A percentile compares a stretch with the other conserved stretches of the same genome.
Evolutionary conservation across 2,888 invertebrate genomes (phyloP).

Genomic region (Standfussiana lucernea): DNA sequence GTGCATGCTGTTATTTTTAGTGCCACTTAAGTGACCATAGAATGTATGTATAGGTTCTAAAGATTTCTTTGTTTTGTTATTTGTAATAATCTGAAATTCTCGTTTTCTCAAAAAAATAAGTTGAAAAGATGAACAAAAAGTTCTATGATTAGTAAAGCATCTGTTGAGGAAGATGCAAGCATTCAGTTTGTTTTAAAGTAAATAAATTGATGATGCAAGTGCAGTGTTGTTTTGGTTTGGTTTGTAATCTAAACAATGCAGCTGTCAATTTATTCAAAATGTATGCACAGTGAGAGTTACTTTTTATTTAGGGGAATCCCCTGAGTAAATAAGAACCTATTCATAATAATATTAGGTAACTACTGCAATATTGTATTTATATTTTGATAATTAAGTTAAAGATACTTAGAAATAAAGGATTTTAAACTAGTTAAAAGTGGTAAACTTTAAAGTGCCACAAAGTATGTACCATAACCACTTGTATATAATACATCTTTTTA

Average conservation of each 20-base stretch:
- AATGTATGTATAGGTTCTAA: conserved; percentile 8
- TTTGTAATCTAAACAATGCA: conserved; percentile 12
- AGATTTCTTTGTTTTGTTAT: conserved; percentile 46
- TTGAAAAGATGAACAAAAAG: background rate
- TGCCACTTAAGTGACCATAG: background rate
- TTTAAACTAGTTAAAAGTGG: background rate
- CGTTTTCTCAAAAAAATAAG: background rate
- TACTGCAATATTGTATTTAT: background rate
- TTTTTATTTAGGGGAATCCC: conserved; percentile 30
- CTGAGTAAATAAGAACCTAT: background rate
- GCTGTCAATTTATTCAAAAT: conserved; percentile 6
- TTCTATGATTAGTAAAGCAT: background rate
- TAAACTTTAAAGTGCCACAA: background rate
- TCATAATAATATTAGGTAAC: background rate
- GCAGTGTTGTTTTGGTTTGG: conserved; percentile 16
- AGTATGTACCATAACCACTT: background rate
- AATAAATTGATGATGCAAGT: conserved; percentile 13
- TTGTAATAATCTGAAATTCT: background rate
- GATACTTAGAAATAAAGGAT: background rate
- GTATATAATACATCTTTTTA: conserved; percentile 2
- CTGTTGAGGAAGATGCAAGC: background rate
- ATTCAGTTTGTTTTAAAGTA: background rate
- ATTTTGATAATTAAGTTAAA: conserved; percentile 6
- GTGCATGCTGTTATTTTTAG: background rate
- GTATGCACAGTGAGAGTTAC: background rate